Evolutionary conservation across 2,888 invertebrate genomes (phyloP), one percentile per base, ranked within the genome.

Genomic region (Clepsis dumicolana): DNA sequence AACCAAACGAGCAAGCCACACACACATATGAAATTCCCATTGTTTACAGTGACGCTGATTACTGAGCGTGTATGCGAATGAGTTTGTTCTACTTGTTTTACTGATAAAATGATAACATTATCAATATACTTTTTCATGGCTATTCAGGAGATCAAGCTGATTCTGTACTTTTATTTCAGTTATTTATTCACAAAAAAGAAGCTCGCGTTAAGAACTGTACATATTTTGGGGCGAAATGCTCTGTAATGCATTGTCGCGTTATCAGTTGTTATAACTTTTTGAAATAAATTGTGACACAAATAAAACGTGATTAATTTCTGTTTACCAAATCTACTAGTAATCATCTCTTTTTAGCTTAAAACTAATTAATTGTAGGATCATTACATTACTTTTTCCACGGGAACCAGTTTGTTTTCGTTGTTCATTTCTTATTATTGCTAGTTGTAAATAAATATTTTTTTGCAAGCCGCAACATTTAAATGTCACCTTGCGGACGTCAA

Each of bases 1-100:
- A 92, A 93, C 93, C 91, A 87, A 81, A 84, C 91, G 87, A 91
- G 84, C 93, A 91, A 92, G 90, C 92, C 83, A 92, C 91, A 84
- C 91, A 91, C 91, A 92, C 93, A 90, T 83, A 79, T 77, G 86
- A 75, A 86, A 70, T 70, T 73, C 80, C 84, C 86, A 90, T 91
- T 93, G 92, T 92, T 93, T 92, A 89, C 87, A 83, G 85, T 87
- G 68, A 87, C 85, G 86, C 80, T 87, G 85, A 83, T 80, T 81
- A 81, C 79, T 83, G 81, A 82, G 78, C 80, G 81, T 85, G 89
- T 90, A 86, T 84, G 83, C 77, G 76, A 48, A 65, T 77, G 76
- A 84, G 88, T 84, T 83, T 81, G 88, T 90, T 87, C 82, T 87
- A 86, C 80, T 86, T 91, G 87, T 85, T 86, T 77, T 78, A 84